Evolutionary conservation across 2,888 invertebrate species (phyloP), one percentile per base, ranked within the genome.

Genomic region (Dione vanillae): DNA sequence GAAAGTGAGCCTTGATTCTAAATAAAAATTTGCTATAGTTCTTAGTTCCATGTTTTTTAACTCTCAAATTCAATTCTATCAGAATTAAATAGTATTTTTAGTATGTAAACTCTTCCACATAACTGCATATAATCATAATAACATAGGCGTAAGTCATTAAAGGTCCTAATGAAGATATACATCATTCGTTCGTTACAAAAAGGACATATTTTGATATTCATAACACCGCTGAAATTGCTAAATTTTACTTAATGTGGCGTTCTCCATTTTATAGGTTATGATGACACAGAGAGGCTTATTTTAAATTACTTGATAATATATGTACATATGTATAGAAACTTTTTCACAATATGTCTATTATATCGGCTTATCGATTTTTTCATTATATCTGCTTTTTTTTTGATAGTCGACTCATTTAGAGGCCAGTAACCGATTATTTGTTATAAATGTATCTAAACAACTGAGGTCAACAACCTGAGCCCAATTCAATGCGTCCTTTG

Each of bases 21-120:
- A n/a, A n/a, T 16, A 0, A 7, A 16, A 47, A 16, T 16, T 16
- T 49, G 16, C 16, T 37, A 56, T 16, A 56, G 16, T 37, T 37
- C 0, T 56, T 40, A 6, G 2, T 37, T 37, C 6, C 16, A 16
- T 16, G 11, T 16, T 37, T 11, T 3, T 10, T 20, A 0, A 16
- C 5, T 11, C 9, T 11, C n/a, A 16, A 40, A n/a, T 40, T 56
- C 37, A 2, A 19, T 10, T 19, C 19, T 19, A 49, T 49, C 49
- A 11, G 19, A 49, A 49, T 49, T 20, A 19, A 49, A 51, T 47
- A 19, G 35, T n/a, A 41, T 56, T n/a, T 52, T 54, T 69, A 69
- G 68, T 69, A 54, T 69, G 64, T 69, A 54, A 45, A 64, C 35
- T 3, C 27, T 62, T 40, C 62, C 54, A 0, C 37, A 41, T 19